Conservation (phyloP, 2,797 vertebrate genomes). For the Eurystomus glaucurus region DNA sequence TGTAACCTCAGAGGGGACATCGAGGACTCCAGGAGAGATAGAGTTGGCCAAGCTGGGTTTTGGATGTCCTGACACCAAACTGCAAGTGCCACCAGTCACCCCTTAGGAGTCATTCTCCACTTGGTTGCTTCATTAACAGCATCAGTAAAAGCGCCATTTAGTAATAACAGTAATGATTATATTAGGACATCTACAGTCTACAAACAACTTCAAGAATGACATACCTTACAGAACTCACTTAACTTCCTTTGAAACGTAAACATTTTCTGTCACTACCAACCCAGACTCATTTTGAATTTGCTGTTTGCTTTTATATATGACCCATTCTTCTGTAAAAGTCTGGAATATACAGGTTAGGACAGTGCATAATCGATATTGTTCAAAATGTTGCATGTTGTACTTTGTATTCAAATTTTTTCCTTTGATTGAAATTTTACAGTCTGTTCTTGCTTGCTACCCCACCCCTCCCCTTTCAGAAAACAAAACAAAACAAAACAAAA, state of each 20-base stretch:
- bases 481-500: neutral
- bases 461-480: no score
- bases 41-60: neutral
- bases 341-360: neutral
- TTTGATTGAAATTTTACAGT: neutral
- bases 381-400: neutral
- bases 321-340: neutral
- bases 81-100: neutral
- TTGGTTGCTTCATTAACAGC: neutral
- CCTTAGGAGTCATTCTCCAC: fast-evolving
- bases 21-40: neutral
- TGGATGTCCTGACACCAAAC: neutral
- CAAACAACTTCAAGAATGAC: neutral
- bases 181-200: neutral
- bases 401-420: neutral
- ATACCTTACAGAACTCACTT: neutral
- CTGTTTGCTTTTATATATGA: neutral
- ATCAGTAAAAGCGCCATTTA: neutral
- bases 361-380: neutral
- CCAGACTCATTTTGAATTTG: neutral
- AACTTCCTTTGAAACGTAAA: neutral
- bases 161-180: neutral
- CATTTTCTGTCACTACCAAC: neutral
- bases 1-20: neutral
- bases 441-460: neutral